phyloP scores from a whole-genome alignment of 1,140 invertebrate species.

The Ips nitidus region DNA sequence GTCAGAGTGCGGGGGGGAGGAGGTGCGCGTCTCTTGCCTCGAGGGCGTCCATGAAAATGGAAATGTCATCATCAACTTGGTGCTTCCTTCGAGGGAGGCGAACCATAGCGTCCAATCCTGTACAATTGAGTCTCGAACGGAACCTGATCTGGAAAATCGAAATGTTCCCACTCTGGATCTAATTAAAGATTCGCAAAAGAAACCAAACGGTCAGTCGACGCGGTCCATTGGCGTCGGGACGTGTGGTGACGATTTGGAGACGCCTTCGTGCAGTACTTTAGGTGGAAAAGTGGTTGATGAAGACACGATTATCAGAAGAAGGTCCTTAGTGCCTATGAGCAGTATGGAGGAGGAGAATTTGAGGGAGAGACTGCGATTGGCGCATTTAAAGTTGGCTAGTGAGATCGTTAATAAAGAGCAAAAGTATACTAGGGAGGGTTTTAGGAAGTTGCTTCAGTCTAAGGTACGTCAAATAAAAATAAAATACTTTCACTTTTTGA shows the following conservation, averaged over 20 bases:
- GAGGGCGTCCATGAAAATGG: not conserved
- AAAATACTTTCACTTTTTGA: not conserved
- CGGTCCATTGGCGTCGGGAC: slow-evolving; percentile 39
- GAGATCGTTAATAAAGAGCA: slow-evolving; percentile 62
- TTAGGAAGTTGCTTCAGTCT: slow-evolving; percentile 65
- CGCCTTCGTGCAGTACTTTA: not conserved
- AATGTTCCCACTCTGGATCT: slow-evolving; percentile 18
- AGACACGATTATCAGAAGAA: slow-evolving; percentile 39
- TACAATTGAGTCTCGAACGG: too few relatives aligned
- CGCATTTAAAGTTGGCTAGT: slow-evolving; percentile 62
- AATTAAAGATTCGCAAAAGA: slow-evolving; percentile 26
- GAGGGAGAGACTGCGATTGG: slow-evolving; percentile 58
- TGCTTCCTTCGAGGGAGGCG: not conserved
- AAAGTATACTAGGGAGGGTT: slow-evolving; percentile 61
- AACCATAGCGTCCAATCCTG: too few relatives aligned
- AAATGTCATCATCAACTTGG: not conserved
- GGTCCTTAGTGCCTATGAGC: slow-evolving; percentile 54
- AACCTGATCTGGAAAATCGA: too few relatives aligned
- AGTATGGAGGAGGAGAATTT: slow-evolving; percentile 69
- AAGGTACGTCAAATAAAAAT: slow-evolving; percentile 56
- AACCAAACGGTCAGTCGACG: slow-evolving; percentile 15
- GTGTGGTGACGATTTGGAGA: slow-evolving; percentile 14
- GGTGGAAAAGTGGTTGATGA: slow-evolving; percentile 36
- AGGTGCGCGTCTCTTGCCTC: not conserved
- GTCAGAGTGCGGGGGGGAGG: not conserved